A percentile compares a stretch with the other conserved stretches of the same genome.
Conservation (phyloP, 2,888 invertebrate species). For the Dorcus hopei region DNA sequence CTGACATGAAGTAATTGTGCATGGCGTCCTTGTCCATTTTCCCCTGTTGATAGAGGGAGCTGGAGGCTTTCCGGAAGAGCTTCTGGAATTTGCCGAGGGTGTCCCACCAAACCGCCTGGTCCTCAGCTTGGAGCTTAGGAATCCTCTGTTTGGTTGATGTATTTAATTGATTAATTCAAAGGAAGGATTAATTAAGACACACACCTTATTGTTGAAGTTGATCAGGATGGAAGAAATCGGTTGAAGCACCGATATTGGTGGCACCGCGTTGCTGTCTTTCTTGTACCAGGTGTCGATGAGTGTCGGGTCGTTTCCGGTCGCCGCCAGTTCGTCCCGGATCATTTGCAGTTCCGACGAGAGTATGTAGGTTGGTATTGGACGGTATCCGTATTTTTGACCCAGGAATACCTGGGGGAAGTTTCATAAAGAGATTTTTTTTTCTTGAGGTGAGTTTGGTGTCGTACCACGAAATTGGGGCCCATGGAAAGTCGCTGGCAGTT, state of each 20-base stretch:
- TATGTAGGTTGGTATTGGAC: slow-evolving; percentile 95
- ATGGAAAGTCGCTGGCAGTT: slow-evolving; percentile 96
- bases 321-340: slow-evolving; percentile 80
- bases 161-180: too few species aligned
- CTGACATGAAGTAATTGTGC: slow-evolving; percentile 99
- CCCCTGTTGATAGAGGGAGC: slow-evolving; percentile 76
- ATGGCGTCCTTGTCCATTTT: slow-evolving; percentile 88
- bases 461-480: slow-evolving; percentile 95
- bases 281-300: slow-evolving; percentile 93
- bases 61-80: slow-evolving; percentile 85
- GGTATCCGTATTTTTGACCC: slow-evolving; percentile 97
- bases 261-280: slow-evolving; percentile 94
- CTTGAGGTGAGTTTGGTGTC: slow-evolving; percentile 14
- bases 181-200: too few species aligned
- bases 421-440: not conserved
- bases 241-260: slow-evolving; percentile 90
- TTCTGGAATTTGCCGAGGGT: slow-evolving; percentile 94
- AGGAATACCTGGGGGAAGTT: slow-evolving; percentile 68
- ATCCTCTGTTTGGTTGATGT: slow-evolving; percentile 62
- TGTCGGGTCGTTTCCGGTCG: slow-evolving; percentile 76
- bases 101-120: slow-evolving; percentile 98
- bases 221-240: slow-evolving; percentile 95
- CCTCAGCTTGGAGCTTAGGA: slow-evolving; percentile 92
- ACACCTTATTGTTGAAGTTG: slow-evolving; percentile 96
- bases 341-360: slow-evolving; percentile 85